Evolutionary conservation across 1,140 invertebrate species (phyloP).

Genomic region (Drosophila chauvacae): DNA sequence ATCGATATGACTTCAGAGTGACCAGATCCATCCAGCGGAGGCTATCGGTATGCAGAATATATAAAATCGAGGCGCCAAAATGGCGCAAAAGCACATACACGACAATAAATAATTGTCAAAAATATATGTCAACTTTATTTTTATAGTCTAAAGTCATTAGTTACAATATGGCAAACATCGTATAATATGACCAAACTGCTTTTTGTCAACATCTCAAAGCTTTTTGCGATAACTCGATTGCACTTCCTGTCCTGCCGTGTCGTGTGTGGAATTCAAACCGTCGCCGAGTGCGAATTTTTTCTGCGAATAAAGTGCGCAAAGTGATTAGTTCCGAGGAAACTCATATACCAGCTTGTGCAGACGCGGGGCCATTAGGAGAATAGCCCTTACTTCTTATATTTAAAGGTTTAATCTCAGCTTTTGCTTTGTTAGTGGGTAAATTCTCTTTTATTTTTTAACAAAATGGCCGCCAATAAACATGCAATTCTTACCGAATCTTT

Average conservation of each 20-base stretch:
- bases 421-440: background rate
- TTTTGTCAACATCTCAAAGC: background rate
- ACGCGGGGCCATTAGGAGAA: background rate
- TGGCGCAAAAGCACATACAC: background rate
- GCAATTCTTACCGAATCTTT: background rate
- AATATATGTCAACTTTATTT: background rate
- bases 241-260: background rate
- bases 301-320: background rate
- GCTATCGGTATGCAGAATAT: conserved; percentile 50
- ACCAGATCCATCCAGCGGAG: background rate
- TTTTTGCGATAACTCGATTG: background rate
- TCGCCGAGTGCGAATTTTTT: background rate
- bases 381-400: background rate
- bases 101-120: background rate
- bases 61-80: background rate
- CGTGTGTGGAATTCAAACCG: background rate
- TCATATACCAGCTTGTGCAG: background rate
- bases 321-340: background rate
- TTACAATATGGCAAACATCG: too few species aligned
- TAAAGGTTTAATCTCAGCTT: background rate
- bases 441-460: background rate
- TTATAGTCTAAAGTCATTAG: background rate
- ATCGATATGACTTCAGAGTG: background rate
- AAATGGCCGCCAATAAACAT: background rate
- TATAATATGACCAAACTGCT: background rate